Percentiles rank a stretch among this genome's conserved stretches.
Conservation (phyloP, 2,113 vertebrate species). For the Mustelus asterias region DNA sequence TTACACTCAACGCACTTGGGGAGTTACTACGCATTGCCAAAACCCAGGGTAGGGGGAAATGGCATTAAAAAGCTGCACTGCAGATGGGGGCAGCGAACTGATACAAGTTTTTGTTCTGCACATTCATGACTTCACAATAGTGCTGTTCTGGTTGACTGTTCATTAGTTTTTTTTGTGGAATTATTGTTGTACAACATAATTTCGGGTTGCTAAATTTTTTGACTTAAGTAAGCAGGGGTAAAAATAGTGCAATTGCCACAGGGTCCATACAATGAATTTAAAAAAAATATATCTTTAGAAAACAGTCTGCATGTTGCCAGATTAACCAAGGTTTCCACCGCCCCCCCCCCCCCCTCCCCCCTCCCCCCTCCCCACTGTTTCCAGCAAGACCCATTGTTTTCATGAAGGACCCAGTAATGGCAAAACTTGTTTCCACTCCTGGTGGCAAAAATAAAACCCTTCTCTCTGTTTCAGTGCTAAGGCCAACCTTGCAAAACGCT, state of each 20-base stretch:
- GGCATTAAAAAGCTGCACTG: neutral
- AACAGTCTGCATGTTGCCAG: neutral
- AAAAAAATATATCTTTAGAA: neutral
- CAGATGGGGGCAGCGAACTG: neutral
- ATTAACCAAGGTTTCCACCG: neutral
- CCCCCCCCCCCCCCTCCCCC: neutral
- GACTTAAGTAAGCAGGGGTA: too few species aligned
- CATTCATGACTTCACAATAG: neutral
- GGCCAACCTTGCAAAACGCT: neutral
- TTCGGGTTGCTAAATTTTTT: too few species aligned
- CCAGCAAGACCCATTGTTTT: neutral
- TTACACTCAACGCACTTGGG: neutral
- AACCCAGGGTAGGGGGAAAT: neutral
- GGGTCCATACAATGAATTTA: neutral
- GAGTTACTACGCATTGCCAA: neutral
- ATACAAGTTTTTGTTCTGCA: constrained; percentile 5
- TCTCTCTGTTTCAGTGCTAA: neutral
- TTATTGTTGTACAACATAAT: neutral
- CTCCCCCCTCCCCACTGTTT: too few species aligned
- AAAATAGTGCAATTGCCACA: neutral
- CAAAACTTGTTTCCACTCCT: neutral
- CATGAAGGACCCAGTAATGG: neutral
- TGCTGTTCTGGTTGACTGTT: neutral
- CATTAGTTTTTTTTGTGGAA: neutral
- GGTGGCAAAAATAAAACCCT: too few species aligned